phyloP scores from a whole-genome alignment of 30 jellyfish, hydroid and myxozoan species.

The Cassiopea xamachana region DNA sequence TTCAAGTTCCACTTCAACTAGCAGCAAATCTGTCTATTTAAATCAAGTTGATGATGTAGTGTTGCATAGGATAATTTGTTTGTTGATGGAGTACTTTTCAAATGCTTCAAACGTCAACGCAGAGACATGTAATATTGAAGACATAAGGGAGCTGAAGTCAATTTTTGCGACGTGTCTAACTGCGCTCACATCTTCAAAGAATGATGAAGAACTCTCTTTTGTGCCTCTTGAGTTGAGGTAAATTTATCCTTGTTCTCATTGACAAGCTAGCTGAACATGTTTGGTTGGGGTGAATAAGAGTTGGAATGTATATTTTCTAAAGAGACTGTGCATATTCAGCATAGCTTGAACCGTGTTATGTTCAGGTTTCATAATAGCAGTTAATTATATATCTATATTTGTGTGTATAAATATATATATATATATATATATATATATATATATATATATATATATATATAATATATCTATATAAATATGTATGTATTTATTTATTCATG shows the following conservation, averaged over 20 bases:
- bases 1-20: slow-evolving; percentile 25
- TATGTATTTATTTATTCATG: too few relatives aligned
- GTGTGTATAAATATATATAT: too few relatives aligned
- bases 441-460: too few relatives aligned
- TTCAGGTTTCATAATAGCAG: too few relatives aligned
- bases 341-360: too few relatives aligned
- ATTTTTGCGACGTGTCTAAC: slow-evolving; percentile 19
- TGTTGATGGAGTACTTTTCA: slow-evolving; percentile 52
- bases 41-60: slow-evolving; percentile 45
- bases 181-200: slow-evolving; percentile 45
- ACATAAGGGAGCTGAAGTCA: slow-evolving; percentile 37
- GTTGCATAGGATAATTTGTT: slow-evolving; percentile 17
- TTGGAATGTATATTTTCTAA: too few relatives aligned
- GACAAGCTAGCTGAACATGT: too few relatives aligned
- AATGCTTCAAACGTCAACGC: slow-evolving; percentile 35
- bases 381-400: too few relatives aligned
- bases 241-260: not conserved
- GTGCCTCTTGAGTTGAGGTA: slow-evolving; percentile 52
- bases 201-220: slow-evolving; percentile 51
- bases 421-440: too few relatives aligned
- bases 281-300: too few relatives aligned
- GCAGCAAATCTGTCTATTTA: slow-evolving; percentile 27
- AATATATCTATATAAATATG: too few relatives aligned
- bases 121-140: slow-evolving; percentile 35
- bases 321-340: too few relatives aligned